phyloP scores from a whole-genome alignment of 2,797 vertebrate species.

The Enteromius argenteus region DNA sequence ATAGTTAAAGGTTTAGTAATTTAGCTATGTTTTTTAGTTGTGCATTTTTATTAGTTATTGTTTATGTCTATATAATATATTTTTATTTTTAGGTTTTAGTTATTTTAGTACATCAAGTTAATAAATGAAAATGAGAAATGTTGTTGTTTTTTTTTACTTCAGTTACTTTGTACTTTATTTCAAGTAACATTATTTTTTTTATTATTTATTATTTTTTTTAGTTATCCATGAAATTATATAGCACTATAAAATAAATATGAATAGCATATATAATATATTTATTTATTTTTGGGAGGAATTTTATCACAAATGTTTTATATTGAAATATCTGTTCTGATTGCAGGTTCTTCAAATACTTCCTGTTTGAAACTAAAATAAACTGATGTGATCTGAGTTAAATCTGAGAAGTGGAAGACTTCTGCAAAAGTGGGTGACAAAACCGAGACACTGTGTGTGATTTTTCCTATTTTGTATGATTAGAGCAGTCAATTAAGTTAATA shows the following conservation, averaged over 20 bases:
- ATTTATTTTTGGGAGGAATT: background rate
- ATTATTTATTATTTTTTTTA: too few relatives aligned
- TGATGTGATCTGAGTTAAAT: background rate
- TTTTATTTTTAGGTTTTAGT: background rate
- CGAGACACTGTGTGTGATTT: background rate
- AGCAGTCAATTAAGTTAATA: constrained; percentile 46
- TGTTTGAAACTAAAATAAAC: background rate
- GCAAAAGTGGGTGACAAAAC: background rate
- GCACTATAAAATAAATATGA: background rate
- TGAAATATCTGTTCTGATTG: background rate
- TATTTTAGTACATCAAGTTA: background rate
- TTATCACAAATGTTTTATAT: background rate
- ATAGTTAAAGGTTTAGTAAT: background rate
- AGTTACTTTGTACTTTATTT: too few relatives aligned
- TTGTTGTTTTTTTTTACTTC: background rate
- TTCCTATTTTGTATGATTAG: constrained; percentile 14
- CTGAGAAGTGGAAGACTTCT: background rate
- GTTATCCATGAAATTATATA: background rate
- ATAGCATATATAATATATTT: background rate
- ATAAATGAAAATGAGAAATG: background rate
- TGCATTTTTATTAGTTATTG: too few relatives aligned
- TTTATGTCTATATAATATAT: too few relatives aligned
- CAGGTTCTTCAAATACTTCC: background rate
- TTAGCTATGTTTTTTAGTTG: background rate
- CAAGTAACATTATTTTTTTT: too few relatives aligned